These are phyloP conservation scores for Aphelinus atriplicis DNA, from an alignment of 1,140 invertebrate species.

Conservation along the genomic window DNA sequence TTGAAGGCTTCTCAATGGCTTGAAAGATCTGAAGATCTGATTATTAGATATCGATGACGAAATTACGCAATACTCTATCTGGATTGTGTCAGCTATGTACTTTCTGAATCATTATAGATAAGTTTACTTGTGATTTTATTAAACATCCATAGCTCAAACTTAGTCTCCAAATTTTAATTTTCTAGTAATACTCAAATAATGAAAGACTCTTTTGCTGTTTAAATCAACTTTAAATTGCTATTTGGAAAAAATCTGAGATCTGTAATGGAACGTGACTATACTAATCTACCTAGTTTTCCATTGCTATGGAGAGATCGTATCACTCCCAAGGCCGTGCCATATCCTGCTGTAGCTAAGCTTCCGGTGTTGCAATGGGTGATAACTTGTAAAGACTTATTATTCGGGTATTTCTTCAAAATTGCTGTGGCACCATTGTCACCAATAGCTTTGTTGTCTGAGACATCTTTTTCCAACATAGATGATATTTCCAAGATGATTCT, in stretches of 20 bases:
- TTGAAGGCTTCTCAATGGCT: too few relatives aligned
- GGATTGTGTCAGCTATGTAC: too few relatives aligned
- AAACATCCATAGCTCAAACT: too few relatives aligned
- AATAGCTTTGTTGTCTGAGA: slow-evolving; percentile 86
- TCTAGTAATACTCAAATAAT: too few relatives aligned
- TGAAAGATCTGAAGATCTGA: too few relatives aligned
- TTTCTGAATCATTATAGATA: too few relatives aligned
- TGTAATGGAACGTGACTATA: background rate
- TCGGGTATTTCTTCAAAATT: slow-evolving; percentile 70
- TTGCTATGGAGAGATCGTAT: slow-evolving; percentile 81
- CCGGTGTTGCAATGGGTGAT: slow-evolving; percentile 99
- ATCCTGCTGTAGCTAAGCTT: slow-evolving; percentile 94
- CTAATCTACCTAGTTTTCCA: slow-evolving; percentile 76
- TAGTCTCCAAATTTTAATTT: too few relatives aligned
- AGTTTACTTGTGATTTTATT: too few relatives aligned
- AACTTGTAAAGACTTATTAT: slow-evolving; percentile 73
- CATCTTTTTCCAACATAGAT: slow-evolving; percentile 85
- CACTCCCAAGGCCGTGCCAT: slow-evolving; percentile 97
- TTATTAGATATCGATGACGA: too few relatives aligned
- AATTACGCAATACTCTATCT: too few relatives aligned
- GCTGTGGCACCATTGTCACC: slow-evolving; percentile 82
- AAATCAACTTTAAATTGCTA: background rate
- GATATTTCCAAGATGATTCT: slow-evolving; percentile 82
- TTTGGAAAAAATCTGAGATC: background rate
- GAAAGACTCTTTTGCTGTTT: too few relatives aligned